phyloP scores from a whole-genome alignment of 2,888 invertebrate genomes.

The Eupithecia vulgata region DNA sequence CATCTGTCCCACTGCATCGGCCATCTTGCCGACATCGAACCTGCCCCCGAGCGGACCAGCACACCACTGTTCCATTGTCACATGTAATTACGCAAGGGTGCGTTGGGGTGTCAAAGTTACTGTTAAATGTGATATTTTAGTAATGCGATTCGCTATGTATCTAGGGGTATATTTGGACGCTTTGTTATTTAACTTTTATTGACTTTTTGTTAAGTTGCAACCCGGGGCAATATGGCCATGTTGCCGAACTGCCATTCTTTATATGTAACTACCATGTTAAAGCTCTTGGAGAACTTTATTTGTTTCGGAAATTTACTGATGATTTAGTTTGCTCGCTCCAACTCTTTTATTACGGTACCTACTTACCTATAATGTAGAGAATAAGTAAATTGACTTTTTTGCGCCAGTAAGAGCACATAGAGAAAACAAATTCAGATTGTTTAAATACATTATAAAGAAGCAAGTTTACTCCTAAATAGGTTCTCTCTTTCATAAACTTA shows the following conservation, averaged over 20 bases:
- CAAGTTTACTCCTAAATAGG: no score
- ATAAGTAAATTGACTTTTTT: neutral
- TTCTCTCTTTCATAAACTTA: no score
- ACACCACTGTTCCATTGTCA: constrained; percentile 57
- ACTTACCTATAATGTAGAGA: neutral
- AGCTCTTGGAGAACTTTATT: neutral
- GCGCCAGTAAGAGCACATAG: neutral
- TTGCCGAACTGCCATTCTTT: constrained; percentile 1
- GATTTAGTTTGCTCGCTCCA: neutral
- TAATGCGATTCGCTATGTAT: constrained; percentile 58
- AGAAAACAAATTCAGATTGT: neutral
- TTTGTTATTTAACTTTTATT: constrained; percentile 31
- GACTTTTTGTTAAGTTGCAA: constrained; percentile 24
- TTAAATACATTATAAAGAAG: no score
- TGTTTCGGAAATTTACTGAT: neutral
- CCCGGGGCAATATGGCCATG: neutral
- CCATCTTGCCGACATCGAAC: constrained; percentile 48
- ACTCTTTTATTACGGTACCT: neutral
- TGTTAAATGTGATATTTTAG: constrained; percentile 63
- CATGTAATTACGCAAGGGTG: constrained; percentile 61
- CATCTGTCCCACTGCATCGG: constrained; percentile 40
- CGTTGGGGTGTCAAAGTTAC: constrained; percentile 61
- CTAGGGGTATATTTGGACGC: constrained; percentile 26
- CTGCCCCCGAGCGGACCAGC: constrained; percentile 47
- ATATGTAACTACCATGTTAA: neutral